These are phyloP conservation scores for Scolopax rusticola DNA, from an alignment of 2,797 vertebrate genomes.

Conservation along the genomic window DNA sequence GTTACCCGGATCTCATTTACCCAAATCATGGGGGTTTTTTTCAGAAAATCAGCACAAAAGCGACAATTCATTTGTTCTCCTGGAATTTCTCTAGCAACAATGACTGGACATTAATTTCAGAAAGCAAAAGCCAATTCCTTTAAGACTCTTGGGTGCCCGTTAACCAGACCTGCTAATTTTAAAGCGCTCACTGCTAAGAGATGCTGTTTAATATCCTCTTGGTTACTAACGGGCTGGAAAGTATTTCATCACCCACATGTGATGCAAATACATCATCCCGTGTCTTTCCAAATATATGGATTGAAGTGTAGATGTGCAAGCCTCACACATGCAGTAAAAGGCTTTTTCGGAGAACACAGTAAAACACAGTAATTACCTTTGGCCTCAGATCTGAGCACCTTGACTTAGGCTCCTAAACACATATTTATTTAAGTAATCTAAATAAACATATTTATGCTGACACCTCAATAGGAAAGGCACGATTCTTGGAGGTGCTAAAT, in stretches of 20 bases:
- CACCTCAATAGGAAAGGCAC: conserved; percentile 59
- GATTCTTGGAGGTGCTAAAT: conserved; percentile 28
- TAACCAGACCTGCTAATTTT: conserved; percentile 39
- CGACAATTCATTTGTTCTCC: neutral
- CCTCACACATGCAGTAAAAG: conserved; percentile 51
- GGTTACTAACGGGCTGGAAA: conserved; percentile 66
- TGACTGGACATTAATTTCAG: conserved; percentile 32
- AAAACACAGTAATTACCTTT: conserved; percentile 55
- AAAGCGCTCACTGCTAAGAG: conserved; percentile 25
- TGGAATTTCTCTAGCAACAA: neutral
- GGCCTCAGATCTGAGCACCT: conserved; percentile 63
- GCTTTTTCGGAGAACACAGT: conserved; percentile 41
- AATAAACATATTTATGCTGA: conserved; percentile 70
- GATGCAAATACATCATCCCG: conserved; percentile 67
- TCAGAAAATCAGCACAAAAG: neutral
- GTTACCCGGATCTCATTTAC: neutral
- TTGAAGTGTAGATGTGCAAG: conserved; percentile 62
- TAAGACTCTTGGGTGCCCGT: neutral
- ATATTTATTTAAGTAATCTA: conserved; percentile 72
- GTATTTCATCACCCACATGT: conserved; percentile 69
- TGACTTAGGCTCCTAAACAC: conserved; percentile 54
- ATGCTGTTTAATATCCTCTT: conserved; percentile 66
- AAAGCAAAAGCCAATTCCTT: conserved; percentile 3
- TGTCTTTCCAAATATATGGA: conserved; percentile 52
- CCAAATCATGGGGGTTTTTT: neutral